Conservation (phyloP, 1,140 invertebrate species). For the Frieseomelitta varia region DNA sequence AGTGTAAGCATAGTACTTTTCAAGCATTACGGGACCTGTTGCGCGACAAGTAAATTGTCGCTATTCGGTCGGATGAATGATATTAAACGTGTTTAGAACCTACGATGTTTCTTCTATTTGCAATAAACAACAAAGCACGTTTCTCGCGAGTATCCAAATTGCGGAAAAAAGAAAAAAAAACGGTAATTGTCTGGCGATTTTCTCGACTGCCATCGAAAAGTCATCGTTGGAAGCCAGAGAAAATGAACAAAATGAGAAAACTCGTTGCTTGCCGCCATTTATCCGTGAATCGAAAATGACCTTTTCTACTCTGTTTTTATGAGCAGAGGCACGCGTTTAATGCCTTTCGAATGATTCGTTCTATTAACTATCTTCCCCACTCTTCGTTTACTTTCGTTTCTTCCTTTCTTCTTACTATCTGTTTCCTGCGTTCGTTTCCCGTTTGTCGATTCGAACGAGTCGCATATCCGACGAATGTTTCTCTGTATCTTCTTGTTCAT, state of each 20-base stretch:
- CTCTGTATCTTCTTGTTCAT: slow-evolving; percentile 10
- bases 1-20: neutral
- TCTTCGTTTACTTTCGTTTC: neutral
- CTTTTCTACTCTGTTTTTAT: neutral
- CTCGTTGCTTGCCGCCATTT: neutral
- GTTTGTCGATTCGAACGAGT: neutral
- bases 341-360: neutral
- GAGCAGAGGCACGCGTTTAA: neutral
- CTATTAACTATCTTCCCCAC: neutral
- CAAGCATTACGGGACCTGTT: too few relatives aligned
- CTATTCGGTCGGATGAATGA: too few relatives aligned
- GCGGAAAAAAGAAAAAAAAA: too few relatives aligned
- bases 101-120: neutral
- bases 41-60: too few relatives aligned
- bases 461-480: neutral
- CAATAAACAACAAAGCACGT: neutral
- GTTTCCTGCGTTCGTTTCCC: neutral
- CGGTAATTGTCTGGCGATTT: neutral
- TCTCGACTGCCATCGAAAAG: neutral
- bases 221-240: neutral
- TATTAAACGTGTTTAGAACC: neutral
- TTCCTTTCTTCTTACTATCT: neutral
- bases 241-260: neutral
- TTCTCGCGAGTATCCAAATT: neutral
- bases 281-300: neutral